These are phyloP conservation scores for Acanthosepion esculentum DNA, from an alignment of 2,888 invertebrate species.

Conservation along the genomic window DNA sequence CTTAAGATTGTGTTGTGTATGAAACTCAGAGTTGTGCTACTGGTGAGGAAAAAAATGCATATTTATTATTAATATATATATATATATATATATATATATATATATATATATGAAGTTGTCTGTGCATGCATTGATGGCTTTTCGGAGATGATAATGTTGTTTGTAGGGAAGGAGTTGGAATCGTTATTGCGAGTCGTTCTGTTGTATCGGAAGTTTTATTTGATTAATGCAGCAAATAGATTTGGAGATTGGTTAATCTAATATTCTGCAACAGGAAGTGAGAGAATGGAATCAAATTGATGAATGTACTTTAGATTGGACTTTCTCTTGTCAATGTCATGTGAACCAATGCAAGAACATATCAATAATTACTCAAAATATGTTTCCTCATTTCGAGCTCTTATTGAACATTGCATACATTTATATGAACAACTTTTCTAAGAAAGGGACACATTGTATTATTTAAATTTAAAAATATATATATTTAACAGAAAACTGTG, in stretches of 20 bases:
- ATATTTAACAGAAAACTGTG: no score
- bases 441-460: background rate
- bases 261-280: background rate
- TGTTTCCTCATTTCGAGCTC: background rate
- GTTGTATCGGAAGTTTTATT: conserved; percentile 12
- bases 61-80: no score
- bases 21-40: no score
- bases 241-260: background rate
- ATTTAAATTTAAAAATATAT: no score
- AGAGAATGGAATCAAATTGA: background rate
- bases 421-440: background rate
- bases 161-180: background rate
- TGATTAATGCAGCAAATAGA: conserved; percentile 15
- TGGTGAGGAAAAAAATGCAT: no score
- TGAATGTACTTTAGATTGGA: background rate
- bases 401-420: background rate
- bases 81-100: background rate
- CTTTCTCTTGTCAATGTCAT: conserved; percentile 12
- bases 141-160: background rate
- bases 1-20: no score
- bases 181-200: background rate
- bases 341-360: conserved; percentile 4
- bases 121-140: no score
- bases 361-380: background rate
- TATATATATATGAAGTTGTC: no score